phyloP scores from a whole-genome alignment of 2,797 vertebrate genomes.

The Carapus acus region DNA sequence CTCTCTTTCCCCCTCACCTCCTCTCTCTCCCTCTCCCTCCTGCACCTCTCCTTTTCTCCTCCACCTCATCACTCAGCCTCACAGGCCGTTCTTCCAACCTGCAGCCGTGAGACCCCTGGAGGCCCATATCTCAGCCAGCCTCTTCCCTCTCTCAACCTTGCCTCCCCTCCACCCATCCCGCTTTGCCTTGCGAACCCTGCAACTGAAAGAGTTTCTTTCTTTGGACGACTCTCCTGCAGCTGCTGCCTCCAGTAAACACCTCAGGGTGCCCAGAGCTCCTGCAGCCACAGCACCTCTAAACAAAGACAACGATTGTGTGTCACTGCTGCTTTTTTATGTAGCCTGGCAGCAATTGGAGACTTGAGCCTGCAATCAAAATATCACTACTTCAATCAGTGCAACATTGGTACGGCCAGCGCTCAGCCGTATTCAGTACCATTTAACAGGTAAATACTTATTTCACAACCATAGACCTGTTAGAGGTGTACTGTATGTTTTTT shows the following conservation, averaged over 20 bases:
- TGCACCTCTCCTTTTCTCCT: neutral
- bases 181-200: neutral
- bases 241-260: slow-evolving; percentile 55
- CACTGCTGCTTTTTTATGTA: slow-evolving; percentile 32
- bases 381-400: slow-evolving; percentile 18
- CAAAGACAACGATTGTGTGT: slow-evolving; percentile 57
- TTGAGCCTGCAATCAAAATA: slow-evolving; percentile 25
- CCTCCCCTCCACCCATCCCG: neutral
- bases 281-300: slow-evolving; percentile 38
- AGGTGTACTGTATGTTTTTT: neutral
- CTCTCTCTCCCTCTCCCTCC: neutral
- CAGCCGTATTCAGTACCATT: neutral
- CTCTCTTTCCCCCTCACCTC: too few species aligned
- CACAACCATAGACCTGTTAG: neutral
- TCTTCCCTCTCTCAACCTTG: neutral
- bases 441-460: neutral
- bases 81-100: too few species aligned
- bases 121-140: slow-evolving; percentile 5
- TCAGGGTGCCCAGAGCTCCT: slow-evolving; percentile 44
- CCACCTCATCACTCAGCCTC: slow-evolving; percentile 1
- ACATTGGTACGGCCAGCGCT: neutral
- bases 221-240: slow-evolving; percentile 30
- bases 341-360: slow-evolving; percentile 39
- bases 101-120: too few species aligned
- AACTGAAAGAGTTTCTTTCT: slow-evolving; percentile 59